Evolutionary conservation across 53 echinoderm and acorn worm species (phyloP), one percentile per base, ranked within the genome.

Genomic region (Stichopus horrens): DNA sequence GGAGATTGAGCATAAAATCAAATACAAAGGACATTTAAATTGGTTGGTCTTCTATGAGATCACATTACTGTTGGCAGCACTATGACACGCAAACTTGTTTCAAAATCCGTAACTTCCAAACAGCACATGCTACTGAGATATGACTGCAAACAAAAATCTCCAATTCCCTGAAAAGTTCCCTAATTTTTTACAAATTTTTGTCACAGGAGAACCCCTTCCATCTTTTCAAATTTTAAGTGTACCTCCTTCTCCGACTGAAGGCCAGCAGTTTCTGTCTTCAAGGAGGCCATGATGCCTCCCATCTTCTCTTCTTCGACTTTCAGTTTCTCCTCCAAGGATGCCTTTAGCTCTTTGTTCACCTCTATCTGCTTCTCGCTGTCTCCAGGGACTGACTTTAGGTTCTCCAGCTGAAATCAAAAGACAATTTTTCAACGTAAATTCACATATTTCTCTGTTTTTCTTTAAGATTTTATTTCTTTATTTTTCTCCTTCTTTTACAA

Each of bases 221-320:
- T 37, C 37, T 37, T 37, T 37, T 2, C 37, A 37, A 59, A 59
- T 7, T 18, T 71, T 16, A n/a, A 16, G 7, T 19, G 71, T 71
- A 87, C 91, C 86, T 93, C 92, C 91, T 97, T 97, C 86, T 97
- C 95, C 14, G 90, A 91, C 88, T 97, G 97, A n/a, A 97, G 90
- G 16, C 88, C 97, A 68, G 91, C 51, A 1, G 97, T 97, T 88
- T 94, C 97, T 21, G 95, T 92, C 90, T 96, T 97, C 58, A 97
- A 82, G 51, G 93, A 93, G 16, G 94, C 97, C 97, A 97, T 97
- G 76, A 97, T 97, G 21, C 87, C 93, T 23, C 84, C 91, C 97
- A 97, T 95, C 90, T 95, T 96, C 55, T 79, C 92, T 73, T 97
- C 97, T 59, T 97, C 97, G 5, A 89, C 89, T 57, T 95, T 95